Evolutionary conservation across 2,888 invertebrate species (phyloP), one percentile per base, ranked within the genome.

Genomic region (Hemicrepidius hirtus): DNA sequence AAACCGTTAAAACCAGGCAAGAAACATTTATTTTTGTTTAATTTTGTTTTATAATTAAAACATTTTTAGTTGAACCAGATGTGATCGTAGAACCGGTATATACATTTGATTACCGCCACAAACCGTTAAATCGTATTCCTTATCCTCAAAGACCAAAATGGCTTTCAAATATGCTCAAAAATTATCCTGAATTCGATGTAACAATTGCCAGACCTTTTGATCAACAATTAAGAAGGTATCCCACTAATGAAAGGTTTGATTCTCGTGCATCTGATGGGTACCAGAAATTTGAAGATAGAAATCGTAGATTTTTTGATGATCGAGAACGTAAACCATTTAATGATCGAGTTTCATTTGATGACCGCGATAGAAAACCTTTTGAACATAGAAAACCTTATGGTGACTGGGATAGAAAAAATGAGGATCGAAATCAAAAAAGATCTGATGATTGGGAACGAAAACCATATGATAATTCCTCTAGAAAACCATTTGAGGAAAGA

Each of bases 101-200:
- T 80, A 91, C 90, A 77, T 92, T 93, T 86, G 93, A 94, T 83
- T 94, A 94, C 83, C 90, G 92, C 75, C 93, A 94, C 82, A 89
- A 87, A 80, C 88, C 90, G 0, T 77, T 85, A 12, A 85, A 83
- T 76, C 82, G 86, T 60, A 90, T 86, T 69, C 86, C 85, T n/a
- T 78, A 83, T 16, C 83, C 85, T 3, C 84, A 85, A 67, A 78
- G 86, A 59, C 86, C 86, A 0, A 80, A 79, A 69, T 86, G 86
- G 86, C 77, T 86, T 0, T 71, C 77, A 9, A 83, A 83, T 28
- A 73, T 81, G 3, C 79, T 86, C 6, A 80, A 79, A 74, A 83
- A 82, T 74, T 84, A 84, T 46, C 80, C 83, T 18, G 85, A 86
- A 77, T 86, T 86, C 75, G 84, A 84, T 77, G 82, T 83, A 7